Base-by-base conservation (phyloP, 2,797 vertebrate species). In the Pseudopleuronectes americanus region DNA sequence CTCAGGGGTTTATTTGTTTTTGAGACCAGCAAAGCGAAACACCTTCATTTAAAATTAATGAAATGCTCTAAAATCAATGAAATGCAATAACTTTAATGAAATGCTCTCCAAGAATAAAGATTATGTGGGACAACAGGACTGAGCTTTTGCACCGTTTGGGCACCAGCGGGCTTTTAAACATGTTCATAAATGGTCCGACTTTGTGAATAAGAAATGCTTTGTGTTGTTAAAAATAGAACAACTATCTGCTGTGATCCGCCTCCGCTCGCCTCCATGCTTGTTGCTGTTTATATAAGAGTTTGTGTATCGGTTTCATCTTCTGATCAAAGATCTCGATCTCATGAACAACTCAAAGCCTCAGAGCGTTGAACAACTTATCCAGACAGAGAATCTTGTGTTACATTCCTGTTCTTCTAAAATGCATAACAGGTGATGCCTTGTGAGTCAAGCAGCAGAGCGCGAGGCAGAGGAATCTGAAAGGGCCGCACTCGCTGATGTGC, bases 221-320 rank as follows among this genome's bases (percentile, higher is more conserved):
- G 69, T 53, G 21, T 26, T 17, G 36, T 58, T 64, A 75, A 49
- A 80, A 74, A 65, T 49, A 68, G 64, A 61, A 41, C 36, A 55
- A 55, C 38, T 59, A 26, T 76, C 51, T 63, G 45, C 64, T 55
- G 45, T 36, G 31, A 80, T 68, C 70, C 57, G 59, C 57, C 59
- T 47, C 41, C 26, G 41, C 62, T 79, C 57, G 45, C 66, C 57
- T 36, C 26, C 9, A 19, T 63, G 57, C 71, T 49, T 55, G 51
- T 67, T 76, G 60, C 60, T 82, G 65, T 77, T 84, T 70, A 82
- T 75, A 21, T 81, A 77, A 72, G 43, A 64, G 47, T 57, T 41
- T 33, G 58, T 36, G 43, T 54, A 26, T 71, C 22, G 66, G 57
- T 81, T 81, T 71, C 61, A 80, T 84, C 68, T 64, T 41, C 51